Evolutionary conservation across 1,140 invertebrate genomes (phyloP), one percentile per base, ranked within the genome.

Genomic region (Drosophila tristis): DNA sequence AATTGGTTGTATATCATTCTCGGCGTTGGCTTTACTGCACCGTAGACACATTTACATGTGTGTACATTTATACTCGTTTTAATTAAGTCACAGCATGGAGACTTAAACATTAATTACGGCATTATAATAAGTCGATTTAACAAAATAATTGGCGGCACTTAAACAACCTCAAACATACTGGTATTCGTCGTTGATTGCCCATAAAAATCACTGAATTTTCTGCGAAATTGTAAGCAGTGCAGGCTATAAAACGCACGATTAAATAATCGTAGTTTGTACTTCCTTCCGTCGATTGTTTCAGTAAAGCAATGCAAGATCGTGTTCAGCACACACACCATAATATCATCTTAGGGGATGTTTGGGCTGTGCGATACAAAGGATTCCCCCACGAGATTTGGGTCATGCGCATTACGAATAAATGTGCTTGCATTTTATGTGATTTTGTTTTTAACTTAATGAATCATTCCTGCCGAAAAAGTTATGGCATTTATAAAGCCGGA

Each of bases 81-180:
- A 65, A 39, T 39, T 39, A 39, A 39, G 35, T 29, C 29, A 8
- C 48, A 45, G 20, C 1, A 49, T 45, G 31, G 43, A 48, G 42
- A 39, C 11, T 56, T 29, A 39, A 47, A 16, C 23, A 23, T 42
- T 29, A 39, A 49, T 11, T 35, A 47, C 25, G 15, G 1, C 31
- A 45, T 25, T 35, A 56, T 29, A 23, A 48, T 48, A 31, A 62
- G 25, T 57, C 49, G 63, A 20, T 51, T 47, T 47, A 79, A 65
- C 70, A 60, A 63, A 64, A 55, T 62, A 73, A 67, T 78, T 79
- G 61, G 9, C 44, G 9, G 56, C 49, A 56, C 59, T 73, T 73
- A 57, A 49, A 44, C 59, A 49, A 53, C 43, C 62, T 61, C 15
- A 66, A 43, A 54, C 54, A 35, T 48, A 61, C 26, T 72, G 62